Evolutionary conservation across 2,888 invertebrate species (phyloP).

Genomic region (Drosophila mercatorum): DNA sequence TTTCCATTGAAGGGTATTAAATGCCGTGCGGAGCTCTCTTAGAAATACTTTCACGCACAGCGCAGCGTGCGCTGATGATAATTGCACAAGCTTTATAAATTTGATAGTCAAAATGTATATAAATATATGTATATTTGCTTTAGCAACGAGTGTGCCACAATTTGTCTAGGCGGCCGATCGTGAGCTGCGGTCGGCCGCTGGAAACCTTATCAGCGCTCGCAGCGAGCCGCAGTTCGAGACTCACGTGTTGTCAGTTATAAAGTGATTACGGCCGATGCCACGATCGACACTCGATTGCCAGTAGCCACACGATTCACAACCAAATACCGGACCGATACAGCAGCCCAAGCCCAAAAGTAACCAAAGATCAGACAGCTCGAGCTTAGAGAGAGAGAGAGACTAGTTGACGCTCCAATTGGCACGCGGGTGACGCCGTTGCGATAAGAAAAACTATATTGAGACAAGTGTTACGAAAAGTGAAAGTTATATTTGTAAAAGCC

Average conservation of each 20-base stretch:
- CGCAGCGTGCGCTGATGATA: constrained; percentile 13
- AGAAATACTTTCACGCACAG: constrained; percentile 18
- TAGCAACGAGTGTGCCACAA: background rate
- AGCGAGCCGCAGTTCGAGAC: constrained; percentile 14
- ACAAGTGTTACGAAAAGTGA: constrained; percentile 54
- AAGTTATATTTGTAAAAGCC: constrained; percentile 36
- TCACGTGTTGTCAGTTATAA: constrained; percentile 77
- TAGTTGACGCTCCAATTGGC: constrained; percentile 42
- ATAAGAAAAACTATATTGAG: constrained; percentile 21
- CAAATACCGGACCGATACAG: constrained; percentile 47
- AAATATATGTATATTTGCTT: background rate
- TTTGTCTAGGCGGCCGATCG: constrained; percentile 21
- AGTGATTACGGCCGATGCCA: constrained; percentile 61
- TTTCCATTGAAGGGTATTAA: background rate
- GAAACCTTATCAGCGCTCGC: constrained; percentile 50
- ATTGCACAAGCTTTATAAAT: constrained; percentile 30
- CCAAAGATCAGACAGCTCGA: background rate
- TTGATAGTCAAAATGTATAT: constrained; percentile 6
- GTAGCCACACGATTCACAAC: constrained; percentile 39
- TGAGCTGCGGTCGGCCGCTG: constrained; percentile 7
- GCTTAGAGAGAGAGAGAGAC: constrained; percentile 1
- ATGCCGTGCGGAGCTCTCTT: background rate
- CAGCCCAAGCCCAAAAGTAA: constrained; percentile 23
- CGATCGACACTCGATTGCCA: constrained; percentile 58
- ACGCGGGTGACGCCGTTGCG: constrained; percentile 39